Conservation (phyloP, 2,113 vertebrate species). For the Ellobius talpinus region DNA sequence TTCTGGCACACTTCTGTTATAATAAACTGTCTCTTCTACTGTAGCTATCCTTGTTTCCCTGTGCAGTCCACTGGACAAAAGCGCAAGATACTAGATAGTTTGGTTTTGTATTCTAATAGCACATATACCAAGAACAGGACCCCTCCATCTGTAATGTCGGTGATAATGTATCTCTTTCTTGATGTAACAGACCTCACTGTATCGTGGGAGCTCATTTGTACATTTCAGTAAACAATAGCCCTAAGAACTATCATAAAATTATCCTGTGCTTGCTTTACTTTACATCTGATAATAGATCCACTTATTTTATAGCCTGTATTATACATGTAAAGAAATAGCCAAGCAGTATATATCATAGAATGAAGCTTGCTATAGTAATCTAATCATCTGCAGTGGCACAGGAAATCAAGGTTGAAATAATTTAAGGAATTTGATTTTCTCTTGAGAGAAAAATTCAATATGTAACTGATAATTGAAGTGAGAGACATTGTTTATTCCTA, state of each 20-base stretch:
- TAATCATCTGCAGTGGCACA: background rate
- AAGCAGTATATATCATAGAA: background rate
- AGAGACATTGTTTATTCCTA: slow-evolving; percentile 37
- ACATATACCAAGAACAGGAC: background rate
- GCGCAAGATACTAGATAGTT: too few relatives aligned
- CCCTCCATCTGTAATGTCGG: background rate
- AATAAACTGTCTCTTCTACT: too few relatives aligned
- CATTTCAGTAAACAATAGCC: background rate
- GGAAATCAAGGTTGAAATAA: slow-evolving; percentile 60
- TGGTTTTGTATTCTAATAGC: background rate
- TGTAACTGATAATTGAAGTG: slow-evolving; percentile 48
- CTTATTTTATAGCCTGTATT: slow-evolving; percentile 39
- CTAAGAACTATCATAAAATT: background rate
- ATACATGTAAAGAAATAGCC: slow-evolving; percentile 5
- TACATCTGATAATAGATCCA: slow-evolving; percentile 2
- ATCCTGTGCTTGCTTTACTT: background rate
- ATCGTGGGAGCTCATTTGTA: background rate
- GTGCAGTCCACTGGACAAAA: background rate
- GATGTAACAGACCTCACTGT: background rate
- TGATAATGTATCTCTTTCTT: background rate
- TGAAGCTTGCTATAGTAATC: background rate
- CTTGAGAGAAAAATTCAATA: slow-evolving; percentile 18
- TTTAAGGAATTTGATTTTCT: slow-evolving; percentile 58
- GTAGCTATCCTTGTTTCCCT: background rate
- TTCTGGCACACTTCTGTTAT: background rate